Conservation (phyloP, 2,888 invertebrate species). For the Spialia ferax region DNA sequence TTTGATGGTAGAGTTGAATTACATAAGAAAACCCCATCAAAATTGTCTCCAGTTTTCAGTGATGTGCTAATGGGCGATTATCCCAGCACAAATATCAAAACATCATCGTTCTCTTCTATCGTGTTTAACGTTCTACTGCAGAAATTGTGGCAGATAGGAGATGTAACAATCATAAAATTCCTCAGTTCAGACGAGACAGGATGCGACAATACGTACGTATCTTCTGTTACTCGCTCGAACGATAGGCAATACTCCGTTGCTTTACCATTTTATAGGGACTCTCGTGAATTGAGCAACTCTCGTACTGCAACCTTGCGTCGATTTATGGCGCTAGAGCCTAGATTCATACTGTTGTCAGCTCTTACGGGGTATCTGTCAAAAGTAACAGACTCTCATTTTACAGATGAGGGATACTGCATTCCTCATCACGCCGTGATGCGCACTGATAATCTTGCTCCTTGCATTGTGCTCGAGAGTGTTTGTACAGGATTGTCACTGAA, state of each 20-base stretch:
- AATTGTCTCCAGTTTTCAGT: not conserved
- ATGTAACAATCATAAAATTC: not conserved
- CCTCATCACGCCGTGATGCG: not conserved
- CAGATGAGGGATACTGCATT: not conserved
- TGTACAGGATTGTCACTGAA: too few relatives aligned
- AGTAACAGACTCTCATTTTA: not conserved
- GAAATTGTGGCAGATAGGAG: not conserved
- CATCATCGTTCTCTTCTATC: not conserved
- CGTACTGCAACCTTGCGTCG: not conserved
- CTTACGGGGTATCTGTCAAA: not conserved
- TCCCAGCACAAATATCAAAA: not conserved
- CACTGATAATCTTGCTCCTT: too few relatives aligned
- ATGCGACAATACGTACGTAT: not conserved
- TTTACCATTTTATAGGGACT: not conserved
- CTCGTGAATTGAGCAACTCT: not conserved
- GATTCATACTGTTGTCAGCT: not conserved
- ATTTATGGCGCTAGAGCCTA: not conserved
- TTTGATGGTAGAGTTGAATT: not conserved
- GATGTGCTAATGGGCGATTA: not conserved
- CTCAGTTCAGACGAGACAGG: not conserved
- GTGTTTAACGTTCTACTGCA: not conserved
- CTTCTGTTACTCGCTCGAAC: not conserved
- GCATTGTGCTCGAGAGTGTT: too few relatives aligned
- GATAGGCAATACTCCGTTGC: not conserved
- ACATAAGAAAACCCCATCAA: not conserved